Evolutionary conservation across 2,797 vertebrate genomes (phyloP).

Genomic region (Epinephelus awoara): DNA sequence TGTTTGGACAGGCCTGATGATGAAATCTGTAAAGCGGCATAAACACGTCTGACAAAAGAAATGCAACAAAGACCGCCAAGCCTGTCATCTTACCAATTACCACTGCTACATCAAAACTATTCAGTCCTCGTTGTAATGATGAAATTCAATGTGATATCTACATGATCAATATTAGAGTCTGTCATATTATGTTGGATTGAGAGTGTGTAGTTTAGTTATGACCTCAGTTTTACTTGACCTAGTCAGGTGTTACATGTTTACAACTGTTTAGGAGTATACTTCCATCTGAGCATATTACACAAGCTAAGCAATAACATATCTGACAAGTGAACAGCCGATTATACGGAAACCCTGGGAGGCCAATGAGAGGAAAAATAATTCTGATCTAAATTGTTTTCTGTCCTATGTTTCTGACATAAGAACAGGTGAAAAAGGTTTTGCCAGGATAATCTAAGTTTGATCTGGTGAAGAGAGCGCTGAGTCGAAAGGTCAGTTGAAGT

Average conservation of each 20-base stretch:
- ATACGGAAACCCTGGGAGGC: too few species aligned
- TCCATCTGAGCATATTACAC: slow-evolving; percentile 27
- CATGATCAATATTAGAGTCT: slow-evolving; percentile 1
- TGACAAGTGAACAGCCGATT: not conserved
- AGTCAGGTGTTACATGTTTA: slow-evolving; percentile 50
- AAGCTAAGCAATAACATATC: slow-evolving; percentile 52
- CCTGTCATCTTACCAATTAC: slow-evolving; percentile 19
- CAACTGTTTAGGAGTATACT: slow-evolving; percentile 15
- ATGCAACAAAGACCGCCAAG: slow-evolving; percentile 18
- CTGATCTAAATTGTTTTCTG: too few species aligned
- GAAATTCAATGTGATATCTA: slow-evolving; percentile 13
- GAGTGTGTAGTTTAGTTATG: slow-evolving; percentile 12
- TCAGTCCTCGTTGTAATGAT: slow-evolving; percentile 7
- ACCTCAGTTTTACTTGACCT: slow-evolving; percentile 30
- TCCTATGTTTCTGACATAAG: too few species aligned
- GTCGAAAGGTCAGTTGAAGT: too few species aligned
- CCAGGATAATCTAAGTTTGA: too few species aligned
- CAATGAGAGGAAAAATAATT: too few species aligned
- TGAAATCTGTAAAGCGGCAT: slow-evolving; percentile 20
- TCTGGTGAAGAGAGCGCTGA: too few species aligned
- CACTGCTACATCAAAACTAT: slow-evolving; percentile 1
- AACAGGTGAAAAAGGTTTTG: too few species aligned
- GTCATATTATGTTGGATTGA: slow-evolving; percentile 25
- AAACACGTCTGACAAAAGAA: not conserved
- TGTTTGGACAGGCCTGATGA: slow-evolving; percentile 27